phyloP scores from a whole-genome alignment of 2,113 vertebrate genomes.

The Microcebus ravelobensis region DNA sequence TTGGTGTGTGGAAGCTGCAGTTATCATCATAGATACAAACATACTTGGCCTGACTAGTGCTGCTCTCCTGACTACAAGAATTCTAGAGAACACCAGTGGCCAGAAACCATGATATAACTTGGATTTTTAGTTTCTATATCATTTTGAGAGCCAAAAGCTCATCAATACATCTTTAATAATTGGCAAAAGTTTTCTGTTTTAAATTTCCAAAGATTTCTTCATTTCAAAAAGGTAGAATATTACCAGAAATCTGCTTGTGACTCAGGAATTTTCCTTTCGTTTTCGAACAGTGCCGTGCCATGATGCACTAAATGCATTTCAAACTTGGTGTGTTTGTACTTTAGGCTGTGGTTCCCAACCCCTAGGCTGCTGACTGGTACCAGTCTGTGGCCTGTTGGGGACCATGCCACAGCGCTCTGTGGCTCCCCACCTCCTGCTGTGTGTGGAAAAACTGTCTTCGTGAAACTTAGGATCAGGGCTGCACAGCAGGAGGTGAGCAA shows the following conservation, averaged over 20 bases:
- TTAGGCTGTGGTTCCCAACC: too few relatives aligned
- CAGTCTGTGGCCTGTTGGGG: too few relatives aligned
- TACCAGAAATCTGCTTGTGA: constrained; percentile 24
- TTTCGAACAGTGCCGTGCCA: neutral
- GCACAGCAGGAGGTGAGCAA: too few relatives aligned
- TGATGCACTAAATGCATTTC: neutral
- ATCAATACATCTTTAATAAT: neutral
- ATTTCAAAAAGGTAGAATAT: neutral
- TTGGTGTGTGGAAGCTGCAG: neutral
- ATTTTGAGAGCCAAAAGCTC: constrained; percentile 31
- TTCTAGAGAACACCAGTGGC: neutral
- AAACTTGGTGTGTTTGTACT: neutral
- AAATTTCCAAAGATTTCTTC: constrained; percentile 54
- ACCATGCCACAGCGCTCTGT: too few relatives aligned
- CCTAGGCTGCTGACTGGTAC: too few relatives aligned
- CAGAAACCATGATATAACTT: neutral
- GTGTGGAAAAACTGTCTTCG: too few relatives aligned
- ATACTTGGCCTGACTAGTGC: neutral
- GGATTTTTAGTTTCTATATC: neutral
- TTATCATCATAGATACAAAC: neutral
- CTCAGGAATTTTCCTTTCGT: constrained; percentile 32
- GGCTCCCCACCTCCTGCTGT: too few relatives aligned
- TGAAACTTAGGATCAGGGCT: too few relatives aligned
- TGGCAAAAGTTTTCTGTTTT: neutral
- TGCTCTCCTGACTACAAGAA: neutral